Percentiles rank a stretch among this genome's conserved stretches.
These are phyloP conservation scores for Turritopsis rubra DNA, from an alignment of 30 jellyfish, hydroid and myxozoan species.

Conservation along the genomic window DNA sequence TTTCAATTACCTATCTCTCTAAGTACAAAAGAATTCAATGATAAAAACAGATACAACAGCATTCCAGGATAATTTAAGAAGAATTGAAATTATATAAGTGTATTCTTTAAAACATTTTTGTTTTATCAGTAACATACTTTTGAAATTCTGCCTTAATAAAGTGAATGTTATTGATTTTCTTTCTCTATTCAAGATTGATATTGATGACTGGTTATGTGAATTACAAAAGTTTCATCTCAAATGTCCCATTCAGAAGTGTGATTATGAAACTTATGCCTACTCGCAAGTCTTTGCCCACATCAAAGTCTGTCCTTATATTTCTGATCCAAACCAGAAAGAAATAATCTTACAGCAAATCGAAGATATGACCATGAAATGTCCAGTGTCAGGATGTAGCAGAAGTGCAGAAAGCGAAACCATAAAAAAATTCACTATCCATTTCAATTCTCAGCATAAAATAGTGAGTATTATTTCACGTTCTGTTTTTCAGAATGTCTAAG, in stretches of 20 bases:
- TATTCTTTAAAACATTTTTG: no score
- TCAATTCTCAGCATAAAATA: background rate
- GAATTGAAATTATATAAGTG: no score
- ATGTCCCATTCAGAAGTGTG: constrained; percentile 7
- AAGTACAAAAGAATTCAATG: no score
- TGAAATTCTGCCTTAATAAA: no score
- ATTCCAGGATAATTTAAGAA: no score
- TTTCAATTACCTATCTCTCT: no score
- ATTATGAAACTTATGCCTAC: background rate
- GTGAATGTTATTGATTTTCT: no score
- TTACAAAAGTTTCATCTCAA: background rate
- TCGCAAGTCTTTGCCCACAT: constrained; percentile 2
- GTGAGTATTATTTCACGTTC: background rate
- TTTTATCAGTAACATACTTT: no score
- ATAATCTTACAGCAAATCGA: background rate
- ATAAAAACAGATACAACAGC: no score
- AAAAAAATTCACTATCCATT: background rate
- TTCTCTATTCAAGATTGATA: background rate
- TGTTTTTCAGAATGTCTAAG: background rate
- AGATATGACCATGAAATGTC: background rate
- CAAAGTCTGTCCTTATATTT: background rate
- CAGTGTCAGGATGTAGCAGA: background rate
- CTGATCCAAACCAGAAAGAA: background rate
- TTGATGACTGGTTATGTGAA: constrained; percentile 17
- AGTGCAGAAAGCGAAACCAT: background rate